These are phyloP conservation scores for Clarias pachynema DNA, from an alignment of 2,797 vertebrate genomes.

Conservation along the genomic window DNA sequence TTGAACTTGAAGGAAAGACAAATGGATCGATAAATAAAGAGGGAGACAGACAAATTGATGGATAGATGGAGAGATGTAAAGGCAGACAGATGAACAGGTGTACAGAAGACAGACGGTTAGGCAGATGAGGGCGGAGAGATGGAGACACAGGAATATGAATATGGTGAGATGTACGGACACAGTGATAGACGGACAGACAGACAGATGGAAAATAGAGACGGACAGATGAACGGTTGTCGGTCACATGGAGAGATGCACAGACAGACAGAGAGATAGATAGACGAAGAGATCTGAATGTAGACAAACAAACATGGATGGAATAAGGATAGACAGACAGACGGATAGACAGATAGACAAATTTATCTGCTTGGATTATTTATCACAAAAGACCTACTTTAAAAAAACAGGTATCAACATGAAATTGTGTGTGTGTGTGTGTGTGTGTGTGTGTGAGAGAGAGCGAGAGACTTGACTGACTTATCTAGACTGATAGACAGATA, in stretches of 20 bases:
- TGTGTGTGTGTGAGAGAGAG: not conserved
- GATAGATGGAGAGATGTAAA: not conserved
- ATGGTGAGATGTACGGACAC: not conserved
- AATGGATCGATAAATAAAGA: not conserved
- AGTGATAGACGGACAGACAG: not conserved
- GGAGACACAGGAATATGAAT: not conserved
- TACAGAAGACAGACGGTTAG: not conserved
- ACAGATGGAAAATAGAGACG: not conserved
- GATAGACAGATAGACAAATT: not conserved
- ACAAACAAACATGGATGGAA: not conserved
- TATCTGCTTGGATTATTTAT: not conserved
- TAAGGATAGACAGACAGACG: not conserved
- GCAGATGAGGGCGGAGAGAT: not conserved
- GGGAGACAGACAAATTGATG: not conserved
- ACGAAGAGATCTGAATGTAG: not conserved
- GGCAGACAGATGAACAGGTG: not conserved
- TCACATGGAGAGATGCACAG: not conserved
- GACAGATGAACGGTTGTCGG: not conserved
- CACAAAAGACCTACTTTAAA: not conserved
- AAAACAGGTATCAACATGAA: not conserved
- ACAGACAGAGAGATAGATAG: not conserved
- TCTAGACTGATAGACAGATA: not conserved
- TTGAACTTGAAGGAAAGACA: not conserved
- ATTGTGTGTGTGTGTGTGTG: too few species aligned
- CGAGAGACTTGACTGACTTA: too few species aligned